Conservation (phyloP, 1,140 invertebrate genomes). For the Pomacea maculata region DNA sequence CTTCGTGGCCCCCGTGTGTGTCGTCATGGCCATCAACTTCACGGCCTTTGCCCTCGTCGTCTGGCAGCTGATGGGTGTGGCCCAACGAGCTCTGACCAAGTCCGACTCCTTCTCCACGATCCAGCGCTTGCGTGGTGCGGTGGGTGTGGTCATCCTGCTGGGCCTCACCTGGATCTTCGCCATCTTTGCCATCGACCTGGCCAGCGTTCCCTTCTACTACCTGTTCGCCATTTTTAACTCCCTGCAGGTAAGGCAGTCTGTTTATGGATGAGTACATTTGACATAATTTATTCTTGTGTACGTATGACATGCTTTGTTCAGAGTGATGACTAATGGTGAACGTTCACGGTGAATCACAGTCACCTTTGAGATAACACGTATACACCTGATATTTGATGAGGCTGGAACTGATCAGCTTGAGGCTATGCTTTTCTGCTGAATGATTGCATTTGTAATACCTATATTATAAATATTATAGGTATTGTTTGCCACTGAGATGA, state of each 20-base stretch:
- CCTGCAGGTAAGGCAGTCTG: conserved; percentile 36
- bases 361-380: no score
- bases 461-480: no score
- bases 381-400: no score
- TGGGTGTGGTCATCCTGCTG: conserved; percentile 68
- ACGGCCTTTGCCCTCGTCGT: conserved; percentile 67
- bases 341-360: no score
- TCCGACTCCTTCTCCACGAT: conserved; percentile 41
- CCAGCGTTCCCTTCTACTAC: conserved; percentile 61
- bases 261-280: no score
- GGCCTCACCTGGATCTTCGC: conserved; percentile 71
- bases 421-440: no score
- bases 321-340: no score
- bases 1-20: conserved; percentile 66
- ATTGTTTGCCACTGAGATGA: no score
- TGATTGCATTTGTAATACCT: no score
- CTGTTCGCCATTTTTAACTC: conserved; percentile 69
- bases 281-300: no score
- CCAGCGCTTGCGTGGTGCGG: conserved; percentile 66
- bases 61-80: conserved; percentile 45
- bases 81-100: conserved; percentile 44
- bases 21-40: conserved; percentile 67
- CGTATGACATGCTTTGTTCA: no score
- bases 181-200: conserved; percentile 66
- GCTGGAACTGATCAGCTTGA: no score